Conservation (phyloP, 2,797 vertebrate species). For the Pangasius krempfi region DNA sequence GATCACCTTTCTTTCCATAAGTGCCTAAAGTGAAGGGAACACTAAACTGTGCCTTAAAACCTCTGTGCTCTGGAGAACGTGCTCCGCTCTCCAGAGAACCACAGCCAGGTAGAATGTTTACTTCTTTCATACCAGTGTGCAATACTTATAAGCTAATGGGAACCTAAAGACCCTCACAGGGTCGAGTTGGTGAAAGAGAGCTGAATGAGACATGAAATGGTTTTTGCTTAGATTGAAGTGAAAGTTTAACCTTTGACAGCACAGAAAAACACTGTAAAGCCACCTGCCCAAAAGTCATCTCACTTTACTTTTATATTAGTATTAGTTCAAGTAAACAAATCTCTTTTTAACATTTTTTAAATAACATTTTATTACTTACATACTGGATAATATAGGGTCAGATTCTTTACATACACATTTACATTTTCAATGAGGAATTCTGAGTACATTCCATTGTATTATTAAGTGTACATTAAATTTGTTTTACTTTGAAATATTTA, state of each 20-base stretch:
- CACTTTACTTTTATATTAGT: neutral
- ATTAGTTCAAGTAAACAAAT: neutral
- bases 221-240: neutral
- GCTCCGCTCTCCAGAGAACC: slow-evolving; percentile 56
- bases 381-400: neutral
- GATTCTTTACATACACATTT: slow-evolving; percentile 14
- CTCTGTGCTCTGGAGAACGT: slow-evolving; percentile 25
- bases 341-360: neutral
- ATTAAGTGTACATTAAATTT: slow-evolving; percentile 28
- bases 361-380: neutral
- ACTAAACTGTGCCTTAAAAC: slow-evolving; percentile 54
- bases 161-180: slow-evolving; percentile 33
- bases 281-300: slow-evolving; percentile 20
- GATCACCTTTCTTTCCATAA: slow-evolving; percentile 33
- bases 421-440: slow-evolving; percentile 36
- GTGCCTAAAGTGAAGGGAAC: slow-evolving; percentile 55
- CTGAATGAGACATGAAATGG: slow-evolving; percentile 11
- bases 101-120: slow-evolving; percentile 55
- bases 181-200: slow-evolving; percentile 4
- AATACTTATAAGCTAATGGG: slow-evolving; percentile 63
- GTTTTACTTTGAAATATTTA: slow-evolving; percentile 19
- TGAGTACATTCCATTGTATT: slow-evolving; percentile 33
- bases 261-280: slow-evolving; percentile 38
- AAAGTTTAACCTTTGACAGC: slow-evolving; percentile 15
- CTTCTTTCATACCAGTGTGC: slow-evolving; percentile 71